Evolutionary conservation across 2,797 vertebrate species (phyloP), one percentile per base, ranked within the genome.

Genomic region (Lycodopsis pacificus): DNA sequence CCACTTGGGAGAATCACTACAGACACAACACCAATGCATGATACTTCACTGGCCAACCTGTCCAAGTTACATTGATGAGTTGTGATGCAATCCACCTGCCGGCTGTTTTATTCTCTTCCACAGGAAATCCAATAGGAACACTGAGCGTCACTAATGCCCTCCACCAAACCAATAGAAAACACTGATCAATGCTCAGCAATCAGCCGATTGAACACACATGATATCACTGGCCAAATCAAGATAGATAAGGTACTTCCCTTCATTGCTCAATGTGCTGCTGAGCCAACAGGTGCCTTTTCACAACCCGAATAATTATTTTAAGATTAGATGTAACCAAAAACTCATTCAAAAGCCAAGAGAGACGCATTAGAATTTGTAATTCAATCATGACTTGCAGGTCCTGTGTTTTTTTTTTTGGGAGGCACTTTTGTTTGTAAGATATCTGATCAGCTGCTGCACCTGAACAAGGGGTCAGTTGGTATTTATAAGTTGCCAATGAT

Each of bases 141-240:
- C 65, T 73, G 63, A 67, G 71, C 74, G 84, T 88, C 82, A 79
- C 76, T 89, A 80, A 88, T 79, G 79, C 69, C 82, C 76, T 80
- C 64, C 71, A 74, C 68, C 69, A 79, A 86, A 86, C 73, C 66
- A 79, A 69, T 59, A 82, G 77, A 81, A 72, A 91, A 84, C 73
- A 70, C 77, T 87, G 82, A 93, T 93, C 93, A 91, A 91, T 92
- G 65, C 62, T 66, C 71, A 80, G 76, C 82, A 89, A 92, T 94
- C 86, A 88, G 81, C 42, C 66, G 73, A 91, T 89, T 80, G 86
- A 93, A 89, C 88, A 81, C 67, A 79, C 74, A 78, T 88, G 84
- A 89, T 87, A 90, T 84, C 84, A 83, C 77, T 77, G 79, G 80
- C 83, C 85, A 84, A 86, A 92, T 88, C 86, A 81, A 88, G 77